These are phyloP conservation scores for Phalacrocorax carbo DNA, from an alignment of 2,113 vertebrate species.

Conservation along the genomic window DNA sequence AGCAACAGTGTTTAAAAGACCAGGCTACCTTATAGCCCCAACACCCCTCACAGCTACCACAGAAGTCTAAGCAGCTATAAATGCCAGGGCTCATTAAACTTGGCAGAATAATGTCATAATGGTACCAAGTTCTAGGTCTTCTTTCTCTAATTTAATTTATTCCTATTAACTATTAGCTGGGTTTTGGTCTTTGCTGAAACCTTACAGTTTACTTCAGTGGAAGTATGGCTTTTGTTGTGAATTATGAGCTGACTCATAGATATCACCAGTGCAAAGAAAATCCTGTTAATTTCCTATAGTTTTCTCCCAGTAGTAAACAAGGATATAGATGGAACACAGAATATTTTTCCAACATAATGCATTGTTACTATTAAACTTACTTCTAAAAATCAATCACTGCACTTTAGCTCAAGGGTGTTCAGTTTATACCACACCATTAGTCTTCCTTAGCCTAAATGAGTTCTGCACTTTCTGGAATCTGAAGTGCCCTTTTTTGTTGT, in stretches of 20 bases:
- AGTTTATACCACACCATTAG: background rate
- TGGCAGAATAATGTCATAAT: background rate
- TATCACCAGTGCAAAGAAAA: background rate
- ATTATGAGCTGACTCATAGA: background rate
- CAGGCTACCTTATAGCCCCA: background rate
- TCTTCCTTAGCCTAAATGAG: constrained; percentile 44
- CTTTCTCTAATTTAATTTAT: background rate
- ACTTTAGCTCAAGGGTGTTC: background rate
- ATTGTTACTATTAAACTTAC: constrained; percentile 31
- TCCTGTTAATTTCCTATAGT: background rate
- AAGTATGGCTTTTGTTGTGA: background rate
- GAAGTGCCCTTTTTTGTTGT: background rate
- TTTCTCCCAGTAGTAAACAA: constrained; percentile 12
- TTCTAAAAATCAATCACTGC: constrained; percentile 6
- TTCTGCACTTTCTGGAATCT: constrained; percentile 6
- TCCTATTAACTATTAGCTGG: background rate
- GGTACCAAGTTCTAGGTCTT: background rate
- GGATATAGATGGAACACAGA: constrained; percentile 4
- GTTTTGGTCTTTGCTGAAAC: background rate
- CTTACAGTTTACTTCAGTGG: background rate
- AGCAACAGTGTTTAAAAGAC: background rate
- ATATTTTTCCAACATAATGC: background rate
- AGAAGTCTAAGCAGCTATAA: background rate
- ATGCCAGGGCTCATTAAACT: background rate
- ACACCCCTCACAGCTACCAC: background rate